Evolutionary conservation across 2,113 vertebrate genomes (phyloP).

Genomic region (Hippocampus zosterae): DNA sequence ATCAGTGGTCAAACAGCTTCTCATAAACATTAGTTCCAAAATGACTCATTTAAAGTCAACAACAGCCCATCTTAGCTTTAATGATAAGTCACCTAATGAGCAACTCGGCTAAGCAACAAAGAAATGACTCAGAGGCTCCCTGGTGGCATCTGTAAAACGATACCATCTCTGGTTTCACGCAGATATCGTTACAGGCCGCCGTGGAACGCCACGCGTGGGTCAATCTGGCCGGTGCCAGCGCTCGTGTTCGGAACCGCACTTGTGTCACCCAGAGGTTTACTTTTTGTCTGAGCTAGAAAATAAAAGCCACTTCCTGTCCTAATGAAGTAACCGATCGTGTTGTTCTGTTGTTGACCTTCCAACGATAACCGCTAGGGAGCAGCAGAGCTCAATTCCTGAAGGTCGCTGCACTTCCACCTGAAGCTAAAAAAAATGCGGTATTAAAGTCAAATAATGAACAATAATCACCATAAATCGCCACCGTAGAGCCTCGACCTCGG

Average conservation of each 20-base stretch:
- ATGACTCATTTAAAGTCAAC: no score
- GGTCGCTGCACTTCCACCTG: neutral
- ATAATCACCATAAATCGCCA: neutral
- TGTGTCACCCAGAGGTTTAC: neutral
- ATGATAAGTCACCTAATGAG: neutral
- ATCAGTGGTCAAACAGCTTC: no score
- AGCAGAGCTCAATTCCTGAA: conserved; percentile 25
- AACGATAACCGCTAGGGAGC: conserved; percentile 39
- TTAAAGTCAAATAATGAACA: neutral
- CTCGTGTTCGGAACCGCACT: neutral
- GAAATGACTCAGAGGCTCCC: neutral
- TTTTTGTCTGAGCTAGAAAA: neutral
- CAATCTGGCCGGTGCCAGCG: neutral
- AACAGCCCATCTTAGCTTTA: neutral
- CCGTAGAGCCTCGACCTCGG: neutral
- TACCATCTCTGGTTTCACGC: conserved; percentile 56
- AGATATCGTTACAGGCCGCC: conserved; percentile 52
- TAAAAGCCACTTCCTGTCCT: neutral
- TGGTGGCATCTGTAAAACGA: conserved; percentile 32
- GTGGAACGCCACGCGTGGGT: conserved; percentile 39
- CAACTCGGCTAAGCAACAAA: neutral
- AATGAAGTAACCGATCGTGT: neutral
- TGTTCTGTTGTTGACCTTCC: neutral
- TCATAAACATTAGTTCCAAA: no score
- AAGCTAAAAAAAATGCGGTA: neutral